These are phyloP conservation scores for Xyrichtys novacula DNA, from an alignment of 2,797 vertebrate species.

Conservation along the genomic window DNA sequence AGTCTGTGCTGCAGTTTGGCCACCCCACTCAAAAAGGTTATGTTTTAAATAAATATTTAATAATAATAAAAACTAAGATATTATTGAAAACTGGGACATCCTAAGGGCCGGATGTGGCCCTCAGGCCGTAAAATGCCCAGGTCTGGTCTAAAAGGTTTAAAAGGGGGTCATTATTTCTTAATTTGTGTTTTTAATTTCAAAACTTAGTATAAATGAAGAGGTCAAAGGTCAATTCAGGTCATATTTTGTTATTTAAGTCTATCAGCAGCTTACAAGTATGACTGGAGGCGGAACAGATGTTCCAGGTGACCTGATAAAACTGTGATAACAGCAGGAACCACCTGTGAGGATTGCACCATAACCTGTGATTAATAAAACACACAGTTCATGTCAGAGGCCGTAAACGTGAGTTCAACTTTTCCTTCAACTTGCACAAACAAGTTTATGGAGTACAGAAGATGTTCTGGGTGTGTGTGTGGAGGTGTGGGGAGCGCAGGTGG, in stretches of 20 bases:
- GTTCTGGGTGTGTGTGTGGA: conserved; percentile 6
- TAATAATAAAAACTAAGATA: no score
- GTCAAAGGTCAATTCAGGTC: neutral
- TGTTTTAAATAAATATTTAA: no score
- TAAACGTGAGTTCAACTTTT: neutral
- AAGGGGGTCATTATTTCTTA: no score
- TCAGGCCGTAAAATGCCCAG: no score
- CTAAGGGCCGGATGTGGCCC: no score
- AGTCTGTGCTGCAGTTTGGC: no score
- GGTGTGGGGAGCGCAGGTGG: conserved; percentile 41
- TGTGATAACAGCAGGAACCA: neutral
- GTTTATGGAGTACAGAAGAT: neutral
- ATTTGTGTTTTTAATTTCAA: no score
- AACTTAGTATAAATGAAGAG: no score
- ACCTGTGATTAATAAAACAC: neutral
- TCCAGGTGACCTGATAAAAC: neutral
- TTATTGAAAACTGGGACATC: no score
- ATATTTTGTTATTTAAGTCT: neutral
- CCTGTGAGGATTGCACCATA: neutral
- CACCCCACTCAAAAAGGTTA: no score
- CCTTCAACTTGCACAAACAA: neutral
- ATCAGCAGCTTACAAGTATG: neutral
- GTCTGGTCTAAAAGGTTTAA: no score
- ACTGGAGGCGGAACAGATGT: neutral
- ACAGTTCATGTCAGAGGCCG: neutral